phyloP scores from a whole-genome alignment of 92 coral and sea anemone species.

The Anthopleura xanthogrammica region DNA sequence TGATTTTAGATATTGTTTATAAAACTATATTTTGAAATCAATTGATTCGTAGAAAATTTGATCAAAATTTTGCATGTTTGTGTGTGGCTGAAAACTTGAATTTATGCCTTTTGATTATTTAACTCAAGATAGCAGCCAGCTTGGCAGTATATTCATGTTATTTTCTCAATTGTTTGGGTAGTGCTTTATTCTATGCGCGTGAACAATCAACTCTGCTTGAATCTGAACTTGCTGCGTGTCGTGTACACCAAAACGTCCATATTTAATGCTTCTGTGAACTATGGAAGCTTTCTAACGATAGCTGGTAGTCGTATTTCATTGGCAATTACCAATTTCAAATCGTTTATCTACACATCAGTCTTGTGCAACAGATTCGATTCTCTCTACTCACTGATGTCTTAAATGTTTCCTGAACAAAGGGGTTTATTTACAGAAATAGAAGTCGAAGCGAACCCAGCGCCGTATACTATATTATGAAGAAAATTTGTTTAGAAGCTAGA shows the following conservation, averaged over 20 bases:
- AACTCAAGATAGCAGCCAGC: not conserved
- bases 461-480: not conserved
- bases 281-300: not conserved
- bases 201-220: not conserved
- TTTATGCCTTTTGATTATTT: not conserved
- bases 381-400: not conserved
- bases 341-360: not conserved
- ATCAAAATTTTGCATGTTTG: not conserved
- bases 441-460: not conserved
- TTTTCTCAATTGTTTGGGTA: not conserved
- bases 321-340: not conserved
- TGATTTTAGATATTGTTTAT: not conserved
- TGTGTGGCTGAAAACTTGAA: not conserved
- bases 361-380: not conserved
- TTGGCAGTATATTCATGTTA: not conserved
- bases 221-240: not conserved
- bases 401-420: not conserved
- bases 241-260: not conserved
- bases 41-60: not conserved
- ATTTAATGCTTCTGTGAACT: not conserved
- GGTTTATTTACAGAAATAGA: not conserved
- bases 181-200: not conserved
- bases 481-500: not conserved
- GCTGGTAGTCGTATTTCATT: not conserved
- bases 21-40: not conserved